These are phyloP conservation scores for Ophion obscuratus DNA, from an alignment of 2,888 invertebrate genomes.

Conservation along the genomic window DNA sequence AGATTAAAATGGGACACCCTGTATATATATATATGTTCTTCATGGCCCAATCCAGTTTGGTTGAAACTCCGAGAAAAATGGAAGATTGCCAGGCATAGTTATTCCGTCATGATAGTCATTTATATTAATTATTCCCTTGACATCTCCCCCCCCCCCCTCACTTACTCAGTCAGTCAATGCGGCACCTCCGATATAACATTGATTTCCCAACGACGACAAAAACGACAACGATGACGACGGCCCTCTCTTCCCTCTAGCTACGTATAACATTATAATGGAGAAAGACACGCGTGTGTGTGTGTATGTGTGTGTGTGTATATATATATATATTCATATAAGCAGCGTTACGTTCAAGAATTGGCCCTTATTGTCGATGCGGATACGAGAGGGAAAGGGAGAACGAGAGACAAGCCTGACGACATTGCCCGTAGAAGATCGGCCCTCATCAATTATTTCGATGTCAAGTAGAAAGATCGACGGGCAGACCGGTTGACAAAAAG, in stretches of 20 bases:
- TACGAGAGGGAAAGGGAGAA: not conserved
- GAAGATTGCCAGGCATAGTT: not conserved
- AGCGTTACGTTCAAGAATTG: conserved; percentile 51
- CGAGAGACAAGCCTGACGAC: conserved; percentile 16
- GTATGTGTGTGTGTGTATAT: too few species aligned
- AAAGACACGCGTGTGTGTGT: too few species aligned
- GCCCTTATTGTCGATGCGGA: conserved; percentile 57
- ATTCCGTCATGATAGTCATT: conserved; percentile 47
- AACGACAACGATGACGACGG: not conserved
- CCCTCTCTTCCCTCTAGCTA: not conserved
- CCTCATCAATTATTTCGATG: not conserved
- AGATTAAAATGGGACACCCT: too few species aligned
- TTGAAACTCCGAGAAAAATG: conserved; percentile 3
- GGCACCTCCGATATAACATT: conserved; percentile 51
- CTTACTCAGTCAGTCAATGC: not conserved
- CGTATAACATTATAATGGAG: too few species aligned
- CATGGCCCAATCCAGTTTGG: not conserved
- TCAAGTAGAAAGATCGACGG: not conserved
- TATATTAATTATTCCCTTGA: conserved; percentile 53
- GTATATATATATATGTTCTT: too few species aligned
- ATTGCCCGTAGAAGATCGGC: conserved; percentile 11
- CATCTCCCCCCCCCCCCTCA: not conserved
- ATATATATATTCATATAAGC: not conserved
- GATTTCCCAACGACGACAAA: conserved; percentile 43
- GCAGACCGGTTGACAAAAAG: not conserved